Conservation (phyloP, 2,888 invertebrate species). For the Hirudinaria manillensis region DNA sequence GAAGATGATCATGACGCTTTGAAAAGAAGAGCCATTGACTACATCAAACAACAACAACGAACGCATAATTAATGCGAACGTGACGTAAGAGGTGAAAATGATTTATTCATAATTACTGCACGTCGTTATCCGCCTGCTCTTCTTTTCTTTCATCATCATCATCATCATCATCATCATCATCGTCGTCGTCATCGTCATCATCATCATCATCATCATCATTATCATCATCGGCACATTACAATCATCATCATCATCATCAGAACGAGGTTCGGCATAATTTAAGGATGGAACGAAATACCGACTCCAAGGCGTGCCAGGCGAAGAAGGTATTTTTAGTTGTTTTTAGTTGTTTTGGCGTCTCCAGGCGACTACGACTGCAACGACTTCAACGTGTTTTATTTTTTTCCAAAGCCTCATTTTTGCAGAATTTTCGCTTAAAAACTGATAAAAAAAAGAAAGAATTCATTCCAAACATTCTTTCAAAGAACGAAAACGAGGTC, state of each 20-base stretch:
- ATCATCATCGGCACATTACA: conserved; percentile 17
- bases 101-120: background rate
- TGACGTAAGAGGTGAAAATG: background rate
- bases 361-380: no score
- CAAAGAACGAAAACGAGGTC: no score
- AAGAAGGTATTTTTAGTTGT: no score
- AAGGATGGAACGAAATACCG: background rate
- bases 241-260: conserved; percentile 23
- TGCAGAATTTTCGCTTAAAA: no score
- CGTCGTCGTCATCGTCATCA: conserved; percentile 25
- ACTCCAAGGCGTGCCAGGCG: no score
- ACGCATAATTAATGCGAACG: background rate
- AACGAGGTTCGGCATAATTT: background rate
- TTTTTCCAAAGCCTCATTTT: no score
- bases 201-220: conserved; percentile 27
- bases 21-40: background rate
- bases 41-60: background rate
- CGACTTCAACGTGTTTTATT: no score
- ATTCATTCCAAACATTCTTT: no score
- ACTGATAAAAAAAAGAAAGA: no score
- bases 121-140: background rate
- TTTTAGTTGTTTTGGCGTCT: no score
- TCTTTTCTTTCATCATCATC: conserved; percentile 15
- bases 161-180: conserved; percentile 24
- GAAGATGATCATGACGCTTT: conserved; percentile 24